Evolutionary conservation across 2,113 vertebrate species (phyloP), one percentile per base, ranked within the genome.

Genomic region (Callipepla californica): DNA sequence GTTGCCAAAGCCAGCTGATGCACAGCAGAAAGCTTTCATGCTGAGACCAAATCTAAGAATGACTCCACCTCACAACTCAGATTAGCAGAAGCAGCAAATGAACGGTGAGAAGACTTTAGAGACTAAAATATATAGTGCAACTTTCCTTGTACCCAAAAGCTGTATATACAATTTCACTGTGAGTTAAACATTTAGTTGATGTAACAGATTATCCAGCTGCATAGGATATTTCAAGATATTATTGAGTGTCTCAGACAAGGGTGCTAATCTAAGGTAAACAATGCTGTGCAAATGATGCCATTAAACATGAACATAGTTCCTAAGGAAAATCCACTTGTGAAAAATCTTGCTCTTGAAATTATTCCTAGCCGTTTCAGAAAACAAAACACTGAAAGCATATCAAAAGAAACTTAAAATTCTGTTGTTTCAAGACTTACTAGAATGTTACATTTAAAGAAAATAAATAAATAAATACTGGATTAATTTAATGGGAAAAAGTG

Each of bases 231-330:
- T 80, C 59, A 47, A 15, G 40, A 84, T 7, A 8, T 30, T 57
- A 28, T 28, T 18, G 66, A 34, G 26, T 38, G 34, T 32, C 55
- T 81, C 76, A 6, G 3, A 84, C 36, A 65, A 73, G 75, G 80
- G 70, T 69, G 22, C 22, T 79, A 34, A 92, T n/a, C 57, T 62
- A 81, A 76, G 18, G 61, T 89, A 85, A 87, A 88, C 96, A 63
- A 89, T 40, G 58, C 53, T 94, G 84, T 88, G 77, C 79, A 93
- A 93, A 94, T 67, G 72, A 40, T 1, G 15, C 75, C 5, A 3
- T 85, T 76, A 65, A 82, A 75, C 57, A 74, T 1, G 2, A 77
- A 84, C 53, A 25, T 0, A 50, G n/a, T 6, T 73, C 51, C 74
- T 51, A 36, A 68, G 61, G 50, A 65, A 23, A 58, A 45, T 25